phyloP scores from a whole-genome alignment of 1,140 invertebrate genomes.

The Drosophila malerkotliana region DNA sequence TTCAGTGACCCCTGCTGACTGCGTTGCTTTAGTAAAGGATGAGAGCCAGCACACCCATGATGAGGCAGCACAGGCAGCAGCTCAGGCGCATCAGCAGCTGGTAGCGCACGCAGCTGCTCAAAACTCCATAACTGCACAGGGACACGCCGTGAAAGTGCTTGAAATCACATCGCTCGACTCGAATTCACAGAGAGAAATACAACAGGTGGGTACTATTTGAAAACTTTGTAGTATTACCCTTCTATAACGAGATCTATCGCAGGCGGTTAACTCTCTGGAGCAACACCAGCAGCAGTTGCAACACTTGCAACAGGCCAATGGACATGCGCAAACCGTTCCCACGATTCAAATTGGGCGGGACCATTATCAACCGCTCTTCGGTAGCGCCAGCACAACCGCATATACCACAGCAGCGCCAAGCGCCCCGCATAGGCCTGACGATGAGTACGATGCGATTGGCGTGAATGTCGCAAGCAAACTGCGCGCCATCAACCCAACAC shows the following conservation, averaged over 20 bases:
- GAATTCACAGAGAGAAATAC: slow-evolving; percentile 80
- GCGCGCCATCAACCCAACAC: slow-evolving; percentile 81
- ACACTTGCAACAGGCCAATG: slow-evolving; percentile 72
- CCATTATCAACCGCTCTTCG: slow-evolving; percentile 75
- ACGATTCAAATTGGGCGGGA: slow-evolving; percentile 80
- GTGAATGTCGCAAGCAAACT: slow-evolving; percentile 84
- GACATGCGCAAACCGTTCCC: slow-evolving; percentile 67
- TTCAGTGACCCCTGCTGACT: slow-evolving; percentile 69
- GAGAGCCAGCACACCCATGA: slow-evolving; percentile 62
- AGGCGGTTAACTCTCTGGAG: slow-evolving; percentile 79
- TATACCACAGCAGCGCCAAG: slow-evolving; percentile 58
- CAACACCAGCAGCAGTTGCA: slow-evolving; percentile 79
- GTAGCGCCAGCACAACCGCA: slow-evolving; percentile 53
- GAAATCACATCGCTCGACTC: slow-evolving; percentile 80
- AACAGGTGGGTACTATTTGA: slow-evolving; percentile 53
- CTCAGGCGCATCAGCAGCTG: slow-evolving; percentile 64
- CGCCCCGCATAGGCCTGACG: slow-evolving; percentile 60
- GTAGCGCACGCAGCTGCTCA: slow-evolving; percentile 66
- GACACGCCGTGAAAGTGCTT: slow-evolving; percentile 74
- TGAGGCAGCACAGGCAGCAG: slow-evolving; percentile 51
- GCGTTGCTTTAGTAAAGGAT: slow-evolving; percentile 68
- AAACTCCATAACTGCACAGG: slow-evolving; percentile 50
- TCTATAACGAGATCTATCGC: background rate
- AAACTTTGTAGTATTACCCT: too few species aligned
- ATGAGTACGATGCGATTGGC: slow-evolving; percentile 83